Conservation (phyloP, 2,113 vertebrate genomes). For the Rhynchopsitta pachyrhyncha region DNA sequence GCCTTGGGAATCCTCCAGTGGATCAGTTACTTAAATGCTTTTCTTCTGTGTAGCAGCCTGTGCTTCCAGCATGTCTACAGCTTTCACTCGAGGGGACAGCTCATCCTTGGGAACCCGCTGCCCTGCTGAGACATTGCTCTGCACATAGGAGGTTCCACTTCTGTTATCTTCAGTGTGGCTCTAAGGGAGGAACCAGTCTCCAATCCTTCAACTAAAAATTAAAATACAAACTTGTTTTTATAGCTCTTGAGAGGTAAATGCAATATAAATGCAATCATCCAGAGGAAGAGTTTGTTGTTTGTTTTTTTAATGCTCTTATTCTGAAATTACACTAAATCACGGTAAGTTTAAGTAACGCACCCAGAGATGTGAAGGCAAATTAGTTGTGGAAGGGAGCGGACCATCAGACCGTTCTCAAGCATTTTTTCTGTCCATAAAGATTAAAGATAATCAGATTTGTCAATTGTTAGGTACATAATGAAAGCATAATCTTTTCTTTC, state of each 20-base stretch:
- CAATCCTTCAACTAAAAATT: not conserved
- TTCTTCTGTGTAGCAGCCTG: not conserved
- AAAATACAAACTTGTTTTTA: not conserved
- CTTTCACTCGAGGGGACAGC: not conserved
- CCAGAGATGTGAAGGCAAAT: not conserved
- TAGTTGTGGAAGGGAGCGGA: not conserved
- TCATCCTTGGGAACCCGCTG: fast-evolving
- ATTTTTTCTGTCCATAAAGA: not conserved
- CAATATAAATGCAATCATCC: not conserved
- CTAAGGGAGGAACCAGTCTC: not conserved
- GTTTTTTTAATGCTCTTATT: not conserved
- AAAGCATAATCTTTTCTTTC: not conserved
- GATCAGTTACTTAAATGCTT: not conserved
- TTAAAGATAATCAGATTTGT: not conserved
- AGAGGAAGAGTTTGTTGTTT: not conserved
- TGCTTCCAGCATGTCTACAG: not conserved
- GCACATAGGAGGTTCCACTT: not conserved
- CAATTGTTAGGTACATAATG: not conserved
- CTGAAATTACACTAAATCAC: not conserved
- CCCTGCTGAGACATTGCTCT: not conserved
- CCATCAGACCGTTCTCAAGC: not conserved
- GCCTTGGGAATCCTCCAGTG: conserved; percentile 17
- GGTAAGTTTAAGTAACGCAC: not conserved
- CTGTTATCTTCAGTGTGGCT: not conserved
- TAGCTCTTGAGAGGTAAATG: not conserved